Evolutionary conservation across 2,113 vertebrate species (phyloP), one percentile per base, ranked within the genome.

Genomic region (Furnarius figulus): DNA sequence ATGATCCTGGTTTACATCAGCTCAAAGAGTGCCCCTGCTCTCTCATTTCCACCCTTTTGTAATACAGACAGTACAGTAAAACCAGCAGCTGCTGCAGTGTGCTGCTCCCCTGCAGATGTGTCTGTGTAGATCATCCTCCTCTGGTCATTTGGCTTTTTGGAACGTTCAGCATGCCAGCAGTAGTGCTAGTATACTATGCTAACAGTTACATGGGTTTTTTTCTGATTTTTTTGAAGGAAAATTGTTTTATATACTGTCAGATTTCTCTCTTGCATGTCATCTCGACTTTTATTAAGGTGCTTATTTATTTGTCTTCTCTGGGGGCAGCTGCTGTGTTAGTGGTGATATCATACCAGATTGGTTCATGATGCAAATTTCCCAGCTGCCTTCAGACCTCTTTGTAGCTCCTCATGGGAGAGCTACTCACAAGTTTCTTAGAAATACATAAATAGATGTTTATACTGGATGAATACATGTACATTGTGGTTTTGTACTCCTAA

Each of bases 391-490:
- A 67, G 7, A 62, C 33, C 18, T 33, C 83, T 70, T 55, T 35
- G 31, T 70, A 58, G 44, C 56, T 70, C 56, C 21, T 18, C 3
- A 2, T 5, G 2, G 1, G 2, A 66, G 46, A 84, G 31, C 39
- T 65, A 13, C 50, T 75, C 33, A 6, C 8, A 50, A 9, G 15
- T 66, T 61, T 55, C 50, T 71, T 20, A 62, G 73, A 71, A 56
- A 63, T 49, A 40, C 0, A 1, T 33, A 47, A 70, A 25, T 33
- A 35, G 20, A 14, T 56, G 22, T 8, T 61, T 80, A 28, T 58
- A 62, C 1, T n/a, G 42, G 42, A 24, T 56, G 35, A 56, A 33
- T 24, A 5, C 1, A 0, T 18, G 35, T 63, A 24, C 4, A 0
- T 44, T 52, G 14, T 18, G 21, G 62, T 70, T 50, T 33, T 40